phyloP scores from a whole-genome alignment of 2,888 invertebrate species.

The Calameuta filiformis region DNA sequence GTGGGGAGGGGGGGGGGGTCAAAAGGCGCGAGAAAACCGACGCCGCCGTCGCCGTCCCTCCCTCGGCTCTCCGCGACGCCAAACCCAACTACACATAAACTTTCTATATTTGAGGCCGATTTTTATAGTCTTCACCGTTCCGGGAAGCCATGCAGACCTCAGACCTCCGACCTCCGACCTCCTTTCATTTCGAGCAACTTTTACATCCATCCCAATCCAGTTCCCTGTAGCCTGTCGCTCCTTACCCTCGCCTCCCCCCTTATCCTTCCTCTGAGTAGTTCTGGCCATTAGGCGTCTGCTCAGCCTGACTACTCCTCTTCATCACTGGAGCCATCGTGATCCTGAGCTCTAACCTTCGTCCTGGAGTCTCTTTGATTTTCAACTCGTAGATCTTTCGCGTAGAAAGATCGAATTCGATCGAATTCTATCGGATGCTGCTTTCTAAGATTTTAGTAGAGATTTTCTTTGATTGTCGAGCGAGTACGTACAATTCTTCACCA shows the following conservation, averaged over 20 bases:
- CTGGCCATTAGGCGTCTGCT: too few species aligned
- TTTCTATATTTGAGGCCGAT: constrained; percentile 23
- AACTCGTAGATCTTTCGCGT: not conserved
- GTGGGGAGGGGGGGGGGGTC: not conserved
- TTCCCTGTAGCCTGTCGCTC: too few species aligned
- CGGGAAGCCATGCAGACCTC: not conserved
- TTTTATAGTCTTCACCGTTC: constrained; percentile 15
- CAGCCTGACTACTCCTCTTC: too few species aligned
- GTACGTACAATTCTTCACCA: constrained; percentile 47
- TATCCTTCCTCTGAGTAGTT: too few species aligned
- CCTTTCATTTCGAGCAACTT: constrained; percentile 25
- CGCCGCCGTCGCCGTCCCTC: not conserved
- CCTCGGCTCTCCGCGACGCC: not conserved
- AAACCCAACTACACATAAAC: constrained; percentile 4
- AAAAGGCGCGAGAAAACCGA: not conserved
- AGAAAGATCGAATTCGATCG: too few species aligned
- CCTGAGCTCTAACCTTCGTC: not conserved
- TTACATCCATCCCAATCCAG: constrained; percentile 11
- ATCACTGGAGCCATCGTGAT: too few species aligned
- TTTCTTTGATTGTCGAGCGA: not conserved
- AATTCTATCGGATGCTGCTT: too few species aligned
- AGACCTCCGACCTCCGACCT: not conserved
- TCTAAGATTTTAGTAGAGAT: too few species aligned
- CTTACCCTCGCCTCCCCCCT: too few species aligned
- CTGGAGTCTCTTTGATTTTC: not conserved